A percentile compares a stretch with the other conserved stretches of the same genome.
Evolutionary conservation across 1,140 invertebrate species (phyloP).

Genomic region (Ganaspis sp.): DNA sequence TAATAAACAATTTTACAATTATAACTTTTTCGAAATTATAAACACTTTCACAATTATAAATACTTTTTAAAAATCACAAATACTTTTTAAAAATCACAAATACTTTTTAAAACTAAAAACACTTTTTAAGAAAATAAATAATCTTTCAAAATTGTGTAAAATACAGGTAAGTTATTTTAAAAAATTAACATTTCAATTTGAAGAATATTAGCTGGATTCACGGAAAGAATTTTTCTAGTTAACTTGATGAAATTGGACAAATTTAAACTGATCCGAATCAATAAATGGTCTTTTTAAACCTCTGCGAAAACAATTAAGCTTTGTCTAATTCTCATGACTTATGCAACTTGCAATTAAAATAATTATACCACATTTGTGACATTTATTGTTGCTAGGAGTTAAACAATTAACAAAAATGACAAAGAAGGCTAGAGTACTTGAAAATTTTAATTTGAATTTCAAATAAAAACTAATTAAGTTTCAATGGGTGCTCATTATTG

Average conservation of each 20-base stretch:
- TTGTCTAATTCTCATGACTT: neutral
- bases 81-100: too few species aligned
- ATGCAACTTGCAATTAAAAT: slow-evolving; percentile 7
- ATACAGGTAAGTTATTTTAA: too few species aligned
- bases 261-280: neutral
- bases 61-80: too few species aligned
- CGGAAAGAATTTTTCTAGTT: too few species aligned
- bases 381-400: neutral
- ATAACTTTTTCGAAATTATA: too few species aligned
- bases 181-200: too few species aligned
- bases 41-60: too few species aligned
- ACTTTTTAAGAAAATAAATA: too few species aligned
- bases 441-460: neutral
- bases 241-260: neutral
- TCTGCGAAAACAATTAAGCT: neutral
- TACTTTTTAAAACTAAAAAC: too few species aligned
- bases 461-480: slow-evolving; percentile 4
- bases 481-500: neutral
- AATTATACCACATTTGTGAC: neutral
- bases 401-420: neutral
- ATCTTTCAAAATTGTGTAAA: too few species aligned
- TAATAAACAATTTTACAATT: too few species aligned
- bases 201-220: too few species aligned
- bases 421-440: neutral
- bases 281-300: neutral